Base-by-base conservation (phyloP, 1,140 invertebrate genomes). In the Diorhabda elongata region DNA sequence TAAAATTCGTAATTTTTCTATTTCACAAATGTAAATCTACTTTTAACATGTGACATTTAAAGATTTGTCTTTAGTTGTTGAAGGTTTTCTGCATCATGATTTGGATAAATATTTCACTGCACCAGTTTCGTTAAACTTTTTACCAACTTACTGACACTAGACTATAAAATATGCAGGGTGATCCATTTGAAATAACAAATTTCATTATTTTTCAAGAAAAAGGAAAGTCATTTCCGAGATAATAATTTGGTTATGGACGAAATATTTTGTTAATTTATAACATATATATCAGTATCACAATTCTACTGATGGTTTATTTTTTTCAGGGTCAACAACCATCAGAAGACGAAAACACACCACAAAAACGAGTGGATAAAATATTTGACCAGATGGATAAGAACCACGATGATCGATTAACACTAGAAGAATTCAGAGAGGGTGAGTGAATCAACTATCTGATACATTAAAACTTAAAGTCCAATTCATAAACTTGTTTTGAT, bases 381-480 rank as follows among this genome's bases (percentile, higher is more conserved):
- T 98, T 98, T 84, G 93, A 96, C 81, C 95, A 97, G 81, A 97
- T 98, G 95, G 96, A 98, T 84, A 97, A 98, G 85, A 99, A 99
- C 81, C 93, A 97, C 83, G 97, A 99, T 84, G 96, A 98, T 80
- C 91, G 93, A 80, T 87, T 99, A 71, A 98, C 96, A 9, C 87
- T 98, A 72, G 97, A 99, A 78, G 97, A 99, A 83, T 99, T 99
- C 84, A 90, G 96, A 77, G 97, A 99, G 85, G 97, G 97, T 52
- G n/a, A 52, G 47, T 26, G 26, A 26, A 26, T 1, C 26, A 26
- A 26, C 26, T 26, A 26, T 26, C 26, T 26, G 26, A 26, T 26
- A 26, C 26, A 26, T 26, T 26, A 26, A 26, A 26, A 1, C 26
- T 26, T 26, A 26, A 26, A 26, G 26, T 26, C 26, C 26, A 26